Evolutionary conservation across 2,113 vertebrate species (phyloP).

Genomic region (Coptodon bakossiorum): DNA sequence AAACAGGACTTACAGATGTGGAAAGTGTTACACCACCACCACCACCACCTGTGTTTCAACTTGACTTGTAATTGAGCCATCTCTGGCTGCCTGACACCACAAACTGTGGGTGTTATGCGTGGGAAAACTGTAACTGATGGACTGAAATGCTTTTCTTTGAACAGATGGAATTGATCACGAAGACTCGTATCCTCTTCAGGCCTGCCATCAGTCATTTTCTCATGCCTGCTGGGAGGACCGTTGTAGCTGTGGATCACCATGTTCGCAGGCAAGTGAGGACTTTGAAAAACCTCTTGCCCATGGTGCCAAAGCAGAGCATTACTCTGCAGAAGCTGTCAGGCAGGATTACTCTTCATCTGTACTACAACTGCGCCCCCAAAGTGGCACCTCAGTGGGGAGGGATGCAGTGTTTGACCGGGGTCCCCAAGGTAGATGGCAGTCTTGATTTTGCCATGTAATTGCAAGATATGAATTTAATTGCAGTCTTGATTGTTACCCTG

Average conservation of each 20-base stretch:
- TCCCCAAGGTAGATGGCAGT: constrained; percentile 41
- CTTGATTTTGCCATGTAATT: neutral
- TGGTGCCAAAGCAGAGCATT: constrained; percentile 49
- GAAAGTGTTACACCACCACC: neutral
- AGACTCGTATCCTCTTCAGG: constrained; percentile 70
- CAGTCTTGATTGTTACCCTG: neutral
- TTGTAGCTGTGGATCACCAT: constrained; percentile 76
- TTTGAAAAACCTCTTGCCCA: constrained; percentile 55
- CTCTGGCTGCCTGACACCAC: neutral
- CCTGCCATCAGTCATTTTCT: constrained; percentile 59
- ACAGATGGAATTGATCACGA: constrained; percentile 75
- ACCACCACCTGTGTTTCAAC: neutral
- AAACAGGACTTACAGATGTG: neutral
- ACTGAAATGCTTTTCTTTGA: neutral
- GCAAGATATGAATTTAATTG: neutral
- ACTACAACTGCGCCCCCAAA: constrained; percentile 57
- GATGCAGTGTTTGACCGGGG: constrained; percentile 45
- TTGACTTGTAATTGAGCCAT: neutral
- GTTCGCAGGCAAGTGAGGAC: constrained; percentile 75
- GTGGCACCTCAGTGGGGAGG: constrained; percentile 16
- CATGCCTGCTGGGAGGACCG: constrained; percentile 67
- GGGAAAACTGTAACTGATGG: neutral
- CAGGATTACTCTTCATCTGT: constrained; percentile 62
- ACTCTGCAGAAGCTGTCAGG: constrained; percentile 40
- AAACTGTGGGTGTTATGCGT: neutral